Evolutionary conservation across 2,113 vertebrate species (phyloP).

Genomic region (Periophthalmodon schlosseri): DNA sequence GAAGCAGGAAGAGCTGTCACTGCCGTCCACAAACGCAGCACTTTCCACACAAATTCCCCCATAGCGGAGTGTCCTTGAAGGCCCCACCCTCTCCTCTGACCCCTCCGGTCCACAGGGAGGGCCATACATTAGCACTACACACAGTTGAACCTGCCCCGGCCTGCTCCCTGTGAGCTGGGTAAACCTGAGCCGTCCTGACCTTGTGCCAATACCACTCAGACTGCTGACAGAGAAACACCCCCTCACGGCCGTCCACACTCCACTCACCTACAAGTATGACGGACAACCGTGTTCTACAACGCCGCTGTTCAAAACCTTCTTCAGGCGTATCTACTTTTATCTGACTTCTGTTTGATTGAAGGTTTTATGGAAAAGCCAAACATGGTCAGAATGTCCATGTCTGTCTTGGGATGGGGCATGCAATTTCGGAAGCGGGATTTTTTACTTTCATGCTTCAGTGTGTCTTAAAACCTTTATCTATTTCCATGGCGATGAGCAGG

Average conservation of each 20-base stretch:
- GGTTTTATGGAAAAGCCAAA: too few relatives aligned
- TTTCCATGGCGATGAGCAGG: too few relatives aligned
- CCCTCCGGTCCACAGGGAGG: slow-evolving; percentile 2
- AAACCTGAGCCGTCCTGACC: slow-evolving; percentile 2
- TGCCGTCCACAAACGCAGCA: not conserved
- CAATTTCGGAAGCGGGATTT: too few relatives aligned
- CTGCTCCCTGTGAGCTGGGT: not conserved
- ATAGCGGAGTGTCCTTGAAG: slow-evolving; percentile 3
- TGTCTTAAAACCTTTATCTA: too few relatives aligned
- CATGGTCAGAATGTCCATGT: too few relatives aligned
- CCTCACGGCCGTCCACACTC: not conserved
- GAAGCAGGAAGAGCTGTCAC: not conserved
- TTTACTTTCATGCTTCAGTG: too few relatives aligned
- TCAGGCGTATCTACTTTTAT: too few relatives aligned
- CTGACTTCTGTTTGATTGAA: too few relatives aligned
- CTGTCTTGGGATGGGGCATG: too few relatives aligned
- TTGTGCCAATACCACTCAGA: slow-evolving; percentile 7
- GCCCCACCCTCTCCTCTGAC: not conserved
- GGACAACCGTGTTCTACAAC: not conserved
- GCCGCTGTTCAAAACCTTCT: not conserved
- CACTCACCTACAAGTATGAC: not conserved
- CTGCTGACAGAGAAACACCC: not conserved
- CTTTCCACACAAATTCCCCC: not conserved
- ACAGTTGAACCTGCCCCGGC: slow-evolving; percentile 1
- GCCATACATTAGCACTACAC: not conserved